phyloP scores from a whole-genome alignment of 1,140 invertebrate species.

The Musca domestica region DNA sequence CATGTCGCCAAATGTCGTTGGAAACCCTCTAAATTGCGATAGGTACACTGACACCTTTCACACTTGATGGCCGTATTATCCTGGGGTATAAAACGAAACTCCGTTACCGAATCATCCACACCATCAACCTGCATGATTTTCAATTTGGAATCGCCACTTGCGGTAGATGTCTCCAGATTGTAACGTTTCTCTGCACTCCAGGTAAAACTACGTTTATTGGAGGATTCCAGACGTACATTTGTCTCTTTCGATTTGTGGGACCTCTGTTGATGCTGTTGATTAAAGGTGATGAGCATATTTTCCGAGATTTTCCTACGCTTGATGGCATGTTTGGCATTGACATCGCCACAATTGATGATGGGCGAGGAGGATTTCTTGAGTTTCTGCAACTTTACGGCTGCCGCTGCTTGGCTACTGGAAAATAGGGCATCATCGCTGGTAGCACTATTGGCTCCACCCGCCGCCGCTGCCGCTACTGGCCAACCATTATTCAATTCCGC shows the following conservation, averaged over 20 bases:
- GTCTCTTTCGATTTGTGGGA: constrained; percentile 21
- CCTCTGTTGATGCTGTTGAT: constrained; percentile 38
- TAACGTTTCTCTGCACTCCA: constrained; percentile 50
- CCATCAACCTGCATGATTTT: constrained; percentile 73
- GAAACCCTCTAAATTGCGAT: constrained; percentile 83
- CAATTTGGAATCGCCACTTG: constrained; percentile 61
- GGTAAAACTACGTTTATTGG: constrained; percentile 43
- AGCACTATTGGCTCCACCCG: constrained; percentile 48
- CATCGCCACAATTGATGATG: constrained; percentile 2
- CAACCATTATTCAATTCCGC: constrained; percentile 45
- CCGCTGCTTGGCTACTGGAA: constrained; percentile 35
- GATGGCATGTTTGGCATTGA: constrained; percentile 49
- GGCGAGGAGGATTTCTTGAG: constrained; percentile 22
- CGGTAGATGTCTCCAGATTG: constrained; percentile 35
- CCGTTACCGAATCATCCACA: constrained; percentile 64
- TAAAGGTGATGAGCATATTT: constrained; percentile 56
- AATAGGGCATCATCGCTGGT: constrained; percentile 45
- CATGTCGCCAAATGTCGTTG: constrained; percentile 73
- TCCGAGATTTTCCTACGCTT: constrained; percentile 40
- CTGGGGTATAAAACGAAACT: constrained; percentile 47
- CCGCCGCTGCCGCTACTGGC: constrained; percentile 31
- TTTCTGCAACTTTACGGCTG: constrained; percentile 68
- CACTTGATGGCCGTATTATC: constrained; percentile 73
- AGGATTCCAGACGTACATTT: background rate
- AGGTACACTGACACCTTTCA: constrained; percentile 82